Evolutionary conservation across 2,113 vertebrate species (phyloP).

Genomic region (Nannobrachium achirus): DNA sequence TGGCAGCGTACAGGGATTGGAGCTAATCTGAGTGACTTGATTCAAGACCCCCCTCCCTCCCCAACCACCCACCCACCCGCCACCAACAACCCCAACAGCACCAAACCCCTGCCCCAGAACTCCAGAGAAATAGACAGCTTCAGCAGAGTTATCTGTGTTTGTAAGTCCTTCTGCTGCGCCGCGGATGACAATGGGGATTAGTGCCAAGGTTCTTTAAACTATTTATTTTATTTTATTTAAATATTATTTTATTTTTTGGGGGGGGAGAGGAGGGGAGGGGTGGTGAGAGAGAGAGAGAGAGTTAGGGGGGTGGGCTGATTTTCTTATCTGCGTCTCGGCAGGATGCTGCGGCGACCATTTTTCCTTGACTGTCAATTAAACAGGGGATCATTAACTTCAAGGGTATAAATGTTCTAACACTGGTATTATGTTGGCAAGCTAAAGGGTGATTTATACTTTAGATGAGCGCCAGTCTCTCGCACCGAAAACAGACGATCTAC

Average conservation of each 20-base stretch:
- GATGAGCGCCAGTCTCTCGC: too few species aligned
- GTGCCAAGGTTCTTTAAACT: conserved; percentile 80
- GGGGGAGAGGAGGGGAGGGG: conserved; percentile 34
- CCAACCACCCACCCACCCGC: too few species aligned
- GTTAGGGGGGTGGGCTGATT: conserved; percentile 25
- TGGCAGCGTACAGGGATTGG: conserved; percentile 75
- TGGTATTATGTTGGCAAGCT: conserved; percentile 83
- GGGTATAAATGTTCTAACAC: conserved; percentile 87
- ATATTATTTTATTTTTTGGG: conserved; percentile 48
- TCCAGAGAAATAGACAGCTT: conserved; percentile 77
- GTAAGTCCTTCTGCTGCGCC: conserved; percentile 80
- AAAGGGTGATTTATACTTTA: conserved; percentile 10
- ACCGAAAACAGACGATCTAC: too few species aligned
- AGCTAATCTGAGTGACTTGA: conserved; percentile 80
- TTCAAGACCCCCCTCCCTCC: conserved; percentile 45
- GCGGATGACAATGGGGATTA: conserved; percentile 85
- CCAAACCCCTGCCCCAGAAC: conserved; percentile 58
- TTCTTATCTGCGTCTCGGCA: conserved; percentile 79
- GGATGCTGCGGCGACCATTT: conserved; percentile 77
- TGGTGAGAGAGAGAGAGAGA: conserved; percentile 22
- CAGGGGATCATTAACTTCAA: conserved; percentile 86
- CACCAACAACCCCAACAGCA: too few species aligned
- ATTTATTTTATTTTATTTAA: conserved; percentile 65
- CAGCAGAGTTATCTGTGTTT: conserved; percentile 77
- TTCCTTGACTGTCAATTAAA: conserved; percentile 86